Base-by-base conservation (phyloP, 2,888 invertebrate genomes). In the Drosophila setosimentum region DNA sequence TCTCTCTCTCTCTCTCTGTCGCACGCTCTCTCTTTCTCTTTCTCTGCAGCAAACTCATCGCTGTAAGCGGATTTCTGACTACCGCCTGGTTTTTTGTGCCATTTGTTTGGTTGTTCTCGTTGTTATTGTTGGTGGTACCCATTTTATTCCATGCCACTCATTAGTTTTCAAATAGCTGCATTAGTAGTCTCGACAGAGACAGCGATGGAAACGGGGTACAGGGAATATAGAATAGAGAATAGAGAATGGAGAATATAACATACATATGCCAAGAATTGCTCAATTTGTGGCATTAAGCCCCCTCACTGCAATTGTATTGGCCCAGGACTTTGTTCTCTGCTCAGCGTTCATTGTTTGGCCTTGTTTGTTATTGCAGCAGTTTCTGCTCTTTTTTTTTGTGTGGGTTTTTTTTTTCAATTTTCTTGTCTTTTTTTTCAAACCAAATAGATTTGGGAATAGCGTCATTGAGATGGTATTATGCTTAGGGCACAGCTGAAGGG, bases 81-180 rank as follows among this genome's bases (percentile, higher is more conserved):
- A 69, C 80, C 63, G 70, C 53, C 68, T 65, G 62, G 24, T 68
- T 68, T 80, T 78, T 60, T 69, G 67, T 78, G 57, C 57, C 65
- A 68, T 72, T 83, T 88, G 66, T 81, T 76, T 80, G 37, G 27
- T 37, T 27, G 21, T 33, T n/a, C 30, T 54, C 13, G 16, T 24
- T 53, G 61, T 72, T 82, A 64, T 67, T 76, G 60, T 59, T 78
- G 73, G 50, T 65, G 54, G 57, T 61, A 54, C 49, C 53, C 50
- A 48, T 71, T 77, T 77, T 75, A 62, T 78, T 62, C 59, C 48
- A 60, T 71, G 78, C 30, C 80, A 74, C 82, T 90, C 90, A 90
- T 87, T 87, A 89, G 89, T 84, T 90, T 84, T 76, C 80, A 89
- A 87, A 87, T 89, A 69, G 90, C 86, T 74, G 90, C 91, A 84